Evolutionary conservation across 2,888 invertebrate species (phyloP).

Genomic region (Epinotia ramella): DNA sequence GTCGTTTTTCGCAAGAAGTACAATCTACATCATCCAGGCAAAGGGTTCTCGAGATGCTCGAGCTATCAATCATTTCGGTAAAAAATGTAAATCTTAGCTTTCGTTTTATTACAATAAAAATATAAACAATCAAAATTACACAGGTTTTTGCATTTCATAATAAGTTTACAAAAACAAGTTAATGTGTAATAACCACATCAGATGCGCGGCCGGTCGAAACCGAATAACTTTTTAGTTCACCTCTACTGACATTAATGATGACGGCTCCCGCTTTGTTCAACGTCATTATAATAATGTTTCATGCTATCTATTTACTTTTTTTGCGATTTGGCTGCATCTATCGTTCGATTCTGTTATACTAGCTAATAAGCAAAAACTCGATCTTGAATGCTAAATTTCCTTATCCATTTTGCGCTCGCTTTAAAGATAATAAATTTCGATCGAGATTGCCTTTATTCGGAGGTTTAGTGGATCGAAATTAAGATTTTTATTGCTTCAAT

Average conservation of each 20-base stretch:
- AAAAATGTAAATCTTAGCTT: slow-evolving; percentile 24
- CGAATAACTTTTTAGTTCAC: slow-evolving; percentile 49
- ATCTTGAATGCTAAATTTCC: slow-evolving; percentile 51
- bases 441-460: slow-evolving; percentile 37
- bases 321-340: slow-evolving; percentile 51
- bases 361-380: slow-evolving; percentile 64
- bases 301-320: slow-evolving; percentile 64
- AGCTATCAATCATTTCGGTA: slow-evolving; percentile 44
- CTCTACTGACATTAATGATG: slow-evolving; percentile 53
- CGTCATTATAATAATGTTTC: slow-evolving; percentile 60
- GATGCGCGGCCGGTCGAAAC: slow-evolving; percentile 41
- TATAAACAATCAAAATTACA: slow-evolving; percentile 48
- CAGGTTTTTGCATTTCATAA: slow-evolving; percentile 47
- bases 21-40: background rate
- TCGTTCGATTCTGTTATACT: slow-evolving; percentile 55
- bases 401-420: slow-evolving; percentile 43
- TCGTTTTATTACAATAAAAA: slow-evolving; percentile 42
- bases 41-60: slow-evolving; percentile 23
- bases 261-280: slow-evolving; percentile 56
- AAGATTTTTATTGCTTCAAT: slow-evolving; percentile 38
- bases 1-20: background rate
- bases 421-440: slow-evolving; percentile 44
- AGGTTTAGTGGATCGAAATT: slow-evolving; percentile 36
- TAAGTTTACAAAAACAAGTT: slow-evolving; percentile 47
- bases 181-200: slow-evolving; percentile 46